These are phyloP conservation scores for Tenrec ecaudatus DNA, from an alignment of 2,113 vertebrate species.

Conservation along the genomic window DNA sequence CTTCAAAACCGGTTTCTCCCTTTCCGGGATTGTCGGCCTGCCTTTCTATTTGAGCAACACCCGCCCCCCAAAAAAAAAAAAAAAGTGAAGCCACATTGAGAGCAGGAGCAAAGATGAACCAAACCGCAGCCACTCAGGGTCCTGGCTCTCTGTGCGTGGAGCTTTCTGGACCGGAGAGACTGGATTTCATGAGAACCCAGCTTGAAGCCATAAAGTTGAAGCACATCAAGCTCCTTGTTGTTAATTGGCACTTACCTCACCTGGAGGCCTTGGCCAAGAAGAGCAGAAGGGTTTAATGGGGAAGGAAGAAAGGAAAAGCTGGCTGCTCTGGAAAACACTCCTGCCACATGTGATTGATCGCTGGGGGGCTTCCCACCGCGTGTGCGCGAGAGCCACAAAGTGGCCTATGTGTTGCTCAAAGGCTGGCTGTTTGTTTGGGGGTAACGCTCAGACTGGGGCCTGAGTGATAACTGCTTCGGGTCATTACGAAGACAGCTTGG, in stretches of 20 bases:
- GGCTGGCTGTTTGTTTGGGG: conserved; percentile 87
- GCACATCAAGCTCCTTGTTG: conserved; percentile 82
- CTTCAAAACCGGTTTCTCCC: conserved; percentile 14
- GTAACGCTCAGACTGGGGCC: conserved; percentile 85
- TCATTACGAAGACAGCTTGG: conserved; percentile 89
- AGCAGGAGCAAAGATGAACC: conserved; percentile 28
- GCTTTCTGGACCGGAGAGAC: conserved; percentile 77
- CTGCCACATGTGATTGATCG: conserved; percentile 85
- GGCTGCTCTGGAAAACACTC: conserved; percentile 84
- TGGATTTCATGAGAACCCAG: conserved; percentile 83
- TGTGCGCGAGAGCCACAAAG: conserved; percentile 86
- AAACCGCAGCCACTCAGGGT: conserved; percentile 57
- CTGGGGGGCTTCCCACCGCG: conserved; percentile 83
- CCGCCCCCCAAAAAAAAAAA: no score
- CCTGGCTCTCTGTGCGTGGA: conserved; percentile 72
- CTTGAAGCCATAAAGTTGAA: conserved; percentile 85
- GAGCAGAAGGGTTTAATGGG: conserved; percentile 80
- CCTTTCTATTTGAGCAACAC: conserved; percentile 55
- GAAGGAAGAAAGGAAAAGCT: conserved; percentile 84
- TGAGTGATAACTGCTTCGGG: conserved; percentile 87
- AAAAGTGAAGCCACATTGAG: conserved; percentile 44
- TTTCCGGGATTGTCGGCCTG: conserved; percentile 6
- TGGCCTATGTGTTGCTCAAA: conserved; percentile 86
- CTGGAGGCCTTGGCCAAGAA: conserved; percentile 73
- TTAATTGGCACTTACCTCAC: conserved; percentile 88